Evolutionary conservation across 2,113 vertebrate genomes (phyloP).

Genomic region (Hippocampus barbouri): DNA sequence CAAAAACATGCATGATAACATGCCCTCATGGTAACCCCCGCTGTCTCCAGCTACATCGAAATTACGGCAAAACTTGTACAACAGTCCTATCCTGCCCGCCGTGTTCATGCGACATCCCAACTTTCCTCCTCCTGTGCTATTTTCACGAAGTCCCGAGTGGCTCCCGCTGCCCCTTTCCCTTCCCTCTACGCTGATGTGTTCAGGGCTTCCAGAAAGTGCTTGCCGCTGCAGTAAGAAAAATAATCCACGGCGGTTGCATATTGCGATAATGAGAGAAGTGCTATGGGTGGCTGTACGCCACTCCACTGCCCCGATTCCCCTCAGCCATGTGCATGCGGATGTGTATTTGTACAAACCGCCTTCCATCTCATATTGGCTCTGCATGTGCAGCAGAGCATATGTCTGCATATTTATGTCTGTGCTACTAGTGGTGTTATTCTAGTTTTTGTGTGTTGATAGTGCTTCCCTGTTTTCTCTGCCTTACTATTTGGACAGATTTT

Average conservation of each 20-base stretch:
- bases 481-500: constrained; percentile 55
- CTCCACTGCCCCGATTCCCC: constrained; percentile 40
- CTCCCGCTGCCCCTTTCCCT: constrained; percentile 4
- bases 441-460: constrained; percentile 41
- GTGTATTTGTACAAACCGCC: constrained; percentile 20
- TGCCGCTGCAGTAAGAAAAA: constrained; percentile 49
- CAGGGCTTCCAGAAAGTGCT: constrained; percentile 49
- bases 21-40: background rate
- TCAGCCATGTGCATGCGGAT: constrained; percentile 25
- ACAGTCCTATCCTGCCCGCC: background rate
- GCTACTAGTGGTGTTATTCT: constrained; percentile 41
- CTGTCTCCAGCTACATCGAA: background rate
- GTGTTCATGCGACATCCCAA: background rate
- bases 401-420: constrained; percentile 29
- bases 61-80: background rate
- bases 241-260: constrained; percentile 59
- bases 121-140: background rate
- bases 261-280: constrained; percentile 58
- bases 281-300: constrained; percentile 44
- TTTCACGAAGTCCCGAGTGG: constrained; percentile 21
- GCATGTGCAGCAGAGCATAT: constrained; percentile 22
- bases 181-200: constrained; percentile 40
- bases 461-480: constrained; percentile 60
- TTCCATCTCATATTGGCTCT: constrained; percentile 2
- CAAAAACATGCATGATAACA: background rate